A percentile compares a stretch with the other conserved stretches of the same genome.
Conservation (phyloP, 2,888 invertebrate genomes). For the Caenorhabditis wallacei region DNA sequence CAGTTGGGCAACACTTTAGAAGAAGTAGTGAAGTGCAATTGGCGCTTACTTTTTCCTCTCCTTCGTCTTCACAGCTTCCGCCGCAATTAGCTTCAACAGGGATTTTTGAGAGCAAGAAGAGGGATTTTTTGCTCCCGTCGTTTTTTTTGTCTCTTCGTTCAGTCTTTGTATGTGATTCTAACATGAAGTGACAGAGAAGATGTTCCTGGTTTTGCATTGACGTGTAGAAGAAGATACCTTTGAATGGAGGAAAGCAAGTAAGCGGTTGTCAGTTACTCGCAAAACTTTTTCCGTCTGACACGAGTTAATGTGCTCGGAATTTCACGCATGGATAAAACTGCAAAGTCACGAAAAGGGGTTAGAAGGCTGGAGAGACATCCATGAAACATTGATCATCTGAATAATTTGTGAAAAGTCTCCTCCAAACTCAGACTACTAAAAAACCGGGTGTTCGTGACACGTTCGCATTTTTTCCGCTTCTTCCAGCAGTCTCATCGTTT, state of each 20-base stretch:
- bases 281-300: constrained; percentile 29
- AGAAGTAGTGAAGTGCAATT: constrained; percentile 58
- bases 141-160: too few species aligned
- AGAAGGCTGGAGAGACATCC: constrained; percentile 2
- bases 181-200: constrained; percentile 2
- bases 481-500: constrained; percentile 36
- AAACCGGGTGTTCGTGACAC: constrained; percentile 52
- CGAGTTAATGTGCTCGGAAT: constrained; percentile 60
- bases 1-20: constrained; percentile 45
- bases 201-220: constrained; percentile 6
- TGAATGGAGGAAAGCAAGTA: constrained; percentile 16
- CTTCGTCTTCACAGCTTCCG: constrained; percentile 39
- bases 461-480: constrained; percentile 24
- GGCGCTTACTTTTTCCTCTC: constrained; percentile 55
- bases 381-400: constrained; percentile 51
- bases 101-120: constrained; percentile 49
- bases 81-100: constrained; percentile 56
- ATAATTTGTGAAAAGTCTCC: background rate
- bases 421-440: background rate
- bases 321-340: constrained; percentile 57
- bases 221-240: constrained; percentile 37
- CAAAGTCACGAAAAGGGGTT: constrained; percentile 20
- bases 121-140: background rate
- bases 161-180: constrained; percentile 16
- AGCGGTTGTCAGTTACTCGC: constrained; percentile 45